A percentile compares a stretch with the other conserved stretches of the same genome.
These are phyloP conservation scores for Dolichopus griseipennis DNA, from an alignment of 2,888 invertebrate species.

Conservation along the genomic window DNA sequence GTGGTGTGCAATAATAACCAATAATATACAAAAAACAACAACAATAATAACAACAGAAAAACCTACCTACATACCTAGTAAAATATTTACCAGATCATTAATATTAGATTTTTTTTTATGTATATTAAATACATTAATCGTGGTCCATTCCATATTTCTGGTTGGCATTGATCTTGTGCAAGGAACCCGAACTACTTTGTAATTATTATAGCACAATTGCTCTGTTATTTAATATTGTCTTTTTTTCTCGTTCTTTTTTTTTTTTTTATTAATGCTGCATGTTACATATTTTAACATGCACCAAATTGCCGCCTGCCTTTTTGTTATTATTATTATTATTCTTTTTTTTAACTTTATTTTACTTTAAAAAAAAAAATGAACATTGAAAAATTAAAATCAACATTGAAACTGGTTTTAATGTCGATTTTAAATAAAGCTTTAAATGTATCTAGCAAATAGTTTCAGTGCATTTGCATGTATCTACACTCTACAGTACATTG, in stretches of 20 bases:
- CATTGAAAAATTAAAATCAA: neutral
- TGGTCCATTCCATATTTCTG: neutral
- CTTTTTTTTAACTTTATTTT: neutral
- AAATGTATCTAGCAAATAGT: too few species aligned
- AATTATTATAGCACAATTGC: neutral
- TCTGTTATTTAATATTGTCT: too few species aligned
- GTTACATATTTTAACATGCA: neutral
- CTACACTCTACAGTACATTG: too few species aligned
- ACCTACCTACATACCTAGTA: neutral
- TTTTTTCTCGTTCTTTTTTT: neutral
- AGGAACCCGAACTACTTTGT: conserved; percentile 10
- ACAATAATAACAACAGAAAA: neutral
- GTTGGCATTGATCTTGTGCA: conserved; percentile 24
- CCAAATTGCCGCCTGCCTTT: neutral
- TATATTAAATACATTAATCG: neutral
- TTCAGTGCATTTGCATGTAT: too few species aligned
- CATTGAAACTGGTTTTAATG: conserved; percentile 1
- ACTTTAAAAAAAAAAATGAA: neutral
- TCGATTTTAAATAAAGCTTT: neutral
- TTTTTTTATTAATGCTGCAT: neutral
- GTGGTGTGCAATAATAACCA: too few species aligned
- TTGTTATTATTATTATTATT: neutral
- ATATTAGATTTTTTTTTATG: neutral
- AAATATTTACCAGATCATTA: too few species aligned
- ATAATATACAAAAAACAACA: too few species aligned